Base-by-base conservation (phyloP, 1,140 invertebrate species). In the Chironomus tepperi region DNA sequence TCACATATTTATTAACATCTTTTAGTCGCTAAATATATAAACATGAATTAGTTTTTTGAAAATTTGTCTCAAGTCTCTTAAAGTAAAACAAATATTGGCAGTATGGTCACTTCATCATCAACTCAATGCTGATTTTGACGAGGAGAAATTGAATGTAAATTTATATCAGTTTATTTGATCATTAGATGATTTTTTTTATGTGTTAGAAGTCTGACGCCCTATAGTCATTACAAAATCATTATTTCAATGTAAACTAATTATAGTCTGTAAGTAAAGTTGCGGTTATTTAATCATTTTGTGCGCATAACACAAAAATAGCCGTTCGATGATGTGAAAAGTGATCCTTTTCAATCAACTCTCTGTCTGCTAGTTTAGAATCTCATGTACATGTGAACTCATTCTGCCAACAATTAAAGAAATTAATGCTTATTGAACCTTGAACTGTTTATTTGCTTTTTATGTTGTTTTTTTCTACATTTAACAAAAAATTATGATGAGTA, bases 341-440 rank as follows among this genome's bases (percentile, higher is more conserved):
- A 57, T 57, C 47, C 47, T 57, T 57, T 57, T n/a, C 47, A 57
- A 57, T 57, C 47, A 57, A 57, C n/a, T 57, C 12, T 12, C 8
- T 57, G 24, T 34, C 24, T 34, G 24, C 24, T 34, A 34, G 24
- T 34, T 34, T 34, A 34, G 24, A 34, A 34, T 34, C 1, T 34
- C 24, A 34, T 34, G 1, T 47, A 47, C 43, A 9, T n/a, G 12
- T 12, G 47, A 57, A 57, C 47, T 57, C 47, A 57, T 57, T 57
- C 47, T 57, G 47, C 47, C 47, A 57, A 57, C n/a, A 15, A 57
- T 5, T 5, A 3, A n/a, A 47, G 43, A 47, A 8, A 47, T 15
- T 57, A 57, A 57, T 57, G 12, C n/a, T n/a, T 57, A 57, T 12
- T 57, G 47, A 57, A 57, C 47, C 47, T 57, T 57, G 47, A 57